Percentiles rank a stretch among this genome's conserved stretches.
Evolutionary conservation across 2,888 invertebrate species (phyloP).

Genomic region (Apodemia duryi): DNA sequence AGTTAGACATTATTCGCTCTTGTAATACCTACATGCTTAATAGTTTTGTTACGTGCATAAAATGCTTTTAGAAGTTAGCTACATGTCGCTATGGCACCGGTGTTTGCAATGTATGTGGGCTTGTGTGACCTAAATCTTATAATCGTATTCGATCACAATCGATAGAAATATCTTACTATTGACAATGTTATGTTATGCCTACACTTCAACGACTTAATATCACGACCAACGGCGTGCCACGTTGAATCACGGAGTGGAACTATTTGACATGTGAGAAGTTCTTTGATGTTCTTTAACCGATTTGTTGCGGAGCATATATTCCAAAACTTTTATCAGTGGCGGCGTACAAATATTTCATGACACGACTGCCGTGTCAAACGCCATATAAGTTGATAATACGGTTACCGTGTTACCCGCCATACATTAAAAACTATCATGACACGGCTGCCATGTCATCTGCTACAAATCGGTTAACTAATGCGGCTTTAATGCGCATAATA

Average conservation of each 20-base stretch:
- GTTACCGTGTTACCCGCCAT: no score
- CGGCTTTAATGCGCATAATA: no score
- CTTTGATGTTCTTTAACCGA: background rate
- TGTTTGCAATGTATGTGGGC: slow-evolving; percentile 17
- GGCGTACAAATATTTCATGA: no score
- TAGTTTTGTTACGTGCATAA: background rate
- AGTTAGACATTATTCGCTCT: background rate
- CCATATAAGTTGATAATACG: no score
- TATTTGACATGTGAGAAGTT: background rate
- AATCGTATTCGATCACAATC: slow-evolving; percentile 15
- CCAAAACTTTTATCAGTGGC: no score
- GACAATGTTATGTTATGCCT: slow-evolving; percentile 16
- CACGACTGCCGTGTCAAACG: no score
- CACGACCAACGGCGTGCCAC: background rate
- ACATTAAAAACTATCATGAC: no score
- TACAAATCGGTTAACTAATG: no score
- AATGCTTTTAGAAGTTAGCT: background rate
- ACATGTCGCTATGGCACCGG: slow-evolving; percentile 10
- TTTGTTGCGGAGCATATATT: no score
- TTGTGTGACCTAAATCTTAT: slow-evolving; percentile 25
- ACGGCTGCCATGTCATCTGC: no score
- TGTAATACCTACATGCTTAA: background rate
- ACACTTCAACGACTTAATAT: slow-evolving; percentile 13
- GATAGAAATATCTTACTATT: slow-evolving; percentile 12
- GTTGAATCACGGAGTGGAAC: background rate